Percentiles rank a stretch among this genome's conserved stretches.
Evolutionary conservation across 2,888 invertebrate genomes (phyloP).

Genomic region (Aethes cnicana): DNA sequence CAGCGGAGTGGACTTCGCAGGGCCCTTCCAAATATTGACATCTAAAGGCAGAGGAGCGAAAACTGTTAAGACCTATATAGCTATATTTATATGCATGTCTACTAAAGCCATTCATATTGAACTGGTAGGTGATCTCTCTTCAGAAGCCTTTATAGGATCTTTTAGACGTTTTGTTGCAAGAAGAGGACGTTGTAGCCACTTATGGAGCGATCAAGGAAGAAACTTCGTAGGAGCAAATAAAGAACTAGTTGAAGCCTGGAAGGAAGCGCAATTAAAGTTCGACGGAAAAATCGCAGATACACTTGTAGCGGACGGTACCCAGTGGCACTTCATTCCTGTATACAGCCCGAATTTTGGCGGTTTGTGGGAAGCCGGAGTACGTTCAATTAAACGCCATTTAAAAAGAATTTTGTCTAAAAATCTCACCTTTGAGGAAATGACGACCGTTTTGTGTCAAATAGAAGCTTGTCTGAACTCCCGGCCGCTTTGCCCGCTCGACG

Average conservation of each 20-base stretch:
- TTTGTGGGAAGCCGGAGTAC: slow-evolving; percentile 36
- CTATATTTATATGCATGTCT: slow-evolving; percentile 34
- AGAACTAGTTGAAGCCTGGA: slow-evolving; percentile 3
- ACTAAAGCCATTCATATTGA: slow-evolving; percentile 38
- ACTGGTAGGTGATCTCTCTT: slow-evolving; percentile 34
- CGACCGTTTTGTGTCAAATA: slow-evolving; percentile 22
- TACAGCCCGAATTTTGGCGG: slow-evolving; percentile 32
- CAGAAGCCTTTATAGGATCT: slow-evolving; percentile 31
- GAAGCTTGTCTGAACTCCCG: slow-evolving; percentile 24
- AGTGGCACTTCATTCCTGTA: slow-evolving; percentile 30
- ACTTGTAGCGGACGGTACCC: slow-evolving; percentile 13
- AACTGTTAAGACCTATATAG: slow-evolving; percentile 3
- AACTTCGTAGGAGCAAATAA: slow-evolving; percentile 20
- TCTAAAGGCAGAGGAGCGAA: slow-evolving; percentile 7
- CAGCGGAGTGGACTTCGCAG: slow-evolving; percentile 17
- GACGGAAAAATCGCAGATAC: background rate
- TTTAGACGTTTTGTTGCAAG: slow-evolving; percentile 13
- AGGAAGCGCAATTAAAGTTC: background rate
- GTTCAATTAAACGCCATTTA: slow-evolving; percentile 31
- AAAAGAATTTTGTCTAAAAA: slow-evolving; percentile 26
- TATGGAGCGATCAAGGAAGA: slow-evolving; percentile 23
- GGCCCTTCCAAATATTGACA: background rate
- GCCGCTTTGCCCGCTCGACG: background rate
- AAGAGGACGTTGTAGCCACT: slow-evolving; percentile 9
- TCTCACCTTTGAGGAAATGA: slow-evolving; percentile 33